phyloP scores from a whole-genome alignment of 2,113 vertebrate genomes.

The Suricata suricatta region DNA sequence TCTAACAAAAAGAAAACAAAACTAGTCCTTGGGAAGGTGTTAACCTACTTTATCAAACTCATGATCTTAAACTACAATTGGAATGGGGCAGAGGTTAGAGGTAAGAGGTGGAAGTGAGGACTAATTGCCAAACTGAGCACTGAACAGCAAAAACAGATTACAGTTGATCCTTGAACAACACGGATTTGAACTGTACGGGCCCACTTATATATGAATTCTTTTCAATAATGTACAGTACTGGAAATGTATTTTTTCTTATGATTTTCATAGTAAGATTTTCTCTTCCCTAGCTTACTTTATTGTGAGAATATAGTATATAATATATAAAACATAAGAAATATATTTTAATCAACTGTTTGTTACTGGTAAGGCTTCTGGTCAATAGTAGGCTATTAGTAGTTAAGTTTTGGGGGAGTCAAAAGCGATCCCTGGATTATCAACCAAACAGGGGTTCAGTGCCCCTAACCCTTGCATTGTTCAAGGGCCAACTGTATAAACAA shows the following conservation, averaged over 20 bases:
- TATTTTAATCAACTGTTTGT: neutral
- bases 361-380: neutral
- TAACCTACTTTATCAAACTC: neutral
- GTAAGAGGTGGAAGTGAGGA: neutral
- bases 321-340: neutral
- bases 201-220: neutral
- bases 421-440: neutral
- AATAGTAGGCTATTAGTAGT: neutral
- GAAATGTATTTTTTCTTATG: neutral
- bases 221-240: neutral
- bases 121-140: neutral
- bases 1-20: neutral
- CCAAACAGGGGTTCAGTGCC: neutral
- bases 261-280: neutral
- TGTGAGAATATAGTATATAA: neutral
- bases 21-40: neutral
- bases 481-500: neutral
- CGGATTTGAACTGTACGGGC: neutral
- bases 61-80: neutral
- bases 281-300: neutral
- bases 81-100: neutral
- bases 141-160: neutral
- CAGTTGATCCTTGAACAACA: neutral
- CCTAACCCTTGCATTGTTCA: neutral
- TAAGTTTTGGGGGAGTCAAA: neutral